Percentiles rank a stretch among this genome's conserved stretches.
Evolutionary conservation across 2,113 vertebrate genomes (phyloP).

Genomic region (Patagioenas fasciata): DNA sequence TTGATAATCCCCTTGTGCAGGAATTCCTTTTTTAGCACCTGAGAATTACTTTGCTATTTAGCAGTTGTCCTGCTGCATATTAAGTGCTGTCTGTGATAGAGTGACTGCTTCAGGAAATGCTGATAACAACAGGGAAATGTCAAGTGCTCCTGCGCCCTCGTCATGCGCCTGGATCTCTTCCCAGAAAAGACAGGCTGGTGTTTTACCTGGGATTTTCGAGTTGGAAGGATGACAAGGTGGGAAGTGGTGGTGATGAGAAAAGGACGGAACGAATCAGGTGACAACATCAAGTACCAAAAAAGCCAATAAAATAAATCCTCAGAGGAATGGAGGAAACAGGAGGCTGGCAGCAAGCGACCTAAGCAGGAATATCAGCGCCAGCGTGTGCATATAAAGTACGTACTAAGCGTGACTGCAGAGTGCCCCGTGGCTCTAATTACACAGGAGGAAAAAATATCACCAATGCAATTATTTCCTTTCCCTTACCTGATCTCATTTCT

Average conservation of each 20-base stretch:
- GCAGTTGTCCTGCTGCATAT: slow-evolving; percentile 28
- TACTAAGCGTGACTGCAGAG: not conserved
- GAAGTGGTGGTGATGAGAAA: not conserved
- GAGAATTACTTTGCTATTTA: not conserved
- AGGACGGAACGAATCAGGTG: not conserved
- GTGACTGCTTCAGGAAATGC: slow-evolving; percentile 22
- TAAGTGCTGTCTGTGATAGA: not conserved
- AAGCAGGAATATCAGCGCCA: not conserved
- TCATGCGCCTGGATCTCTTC: not conserved
- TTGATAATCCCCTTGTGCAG: not conserved
- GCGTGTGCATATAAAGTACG: not conserved
- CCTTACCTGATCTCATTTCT: not conserved
- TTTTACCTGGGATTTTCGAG: not conserved
- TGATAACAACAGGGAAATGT: slow-evolving; percentile 39
- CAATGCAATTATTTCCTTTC: not conserved
- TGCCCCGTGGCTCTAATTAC: slow-evolving; percentile 30
- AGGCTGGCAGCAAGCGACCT: not conserved
- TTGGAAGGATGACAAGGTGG: slow-evolving; percentile 12
- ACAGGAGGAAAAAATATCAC: not conserved
- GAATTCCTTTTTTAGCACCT: slow-evolving; percentile 2
- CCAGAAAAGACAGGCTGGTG: not conserved
- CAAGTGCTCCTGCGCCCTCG: not conserved
- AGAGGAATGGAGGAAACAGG: not conserved
- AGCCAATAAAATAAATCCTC: not conserved
- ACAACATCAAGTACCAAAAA: not conserved